A percentile compares a stretch with the other conserved stretches of the same genome.
phyloP scores from a whole-genome alignment of 1,140 invertebrate species.

The Agrilus planipennis region DNA sequence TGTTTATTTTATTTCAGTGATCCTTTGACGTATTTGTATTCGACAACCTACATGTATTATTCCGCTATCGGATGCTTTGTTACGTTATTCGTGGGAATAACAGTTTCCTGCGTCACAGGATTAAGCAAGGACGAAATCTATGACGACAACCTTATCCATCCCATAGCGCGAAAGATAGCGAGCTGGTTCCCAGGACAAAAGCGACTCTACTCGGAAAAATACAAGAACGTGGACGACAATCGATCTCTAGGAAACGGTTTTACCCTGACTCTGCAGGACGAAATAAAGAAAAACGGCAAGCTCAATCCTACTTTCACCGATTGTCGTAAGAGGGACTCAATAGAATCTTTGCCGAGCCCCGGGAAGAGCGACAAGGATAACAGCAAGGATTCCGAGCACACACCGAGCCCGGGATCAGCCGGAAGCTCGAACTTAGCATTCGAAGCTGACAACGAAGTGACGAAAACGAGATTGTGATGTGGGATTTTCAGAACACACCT shows the following conservation, averaged over 20 bases:
- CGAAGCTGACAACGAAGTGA: no score
- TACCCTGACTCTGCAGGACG: constrained; percentile 1
- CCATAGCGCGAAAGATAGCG: constrained; percentile 46
- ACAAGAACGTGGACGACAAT: constrained; percentile 1
- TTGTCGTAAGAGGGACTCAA: no score
- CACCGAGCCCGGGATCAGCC: no score
- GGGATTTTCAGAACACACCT: no score
- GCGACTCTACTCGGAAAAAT: constrained; percentile 21
- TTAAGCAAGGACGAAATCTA: constrained; percentile 47
- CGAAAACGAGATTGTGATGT: no score
- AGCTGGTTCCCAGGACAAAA: constrained; percentile 41
- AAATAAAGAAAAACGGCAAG: constrained; percentile 1
- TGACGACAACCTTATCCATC: constrained; percentile 54
- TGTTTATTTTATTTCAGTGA: constrained; percentile 35
- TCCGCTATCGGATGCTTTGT: constrained; percentile 54
- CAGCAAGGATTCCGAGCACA: no score
- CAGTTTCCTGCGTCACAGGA: constrained; percentile 51
- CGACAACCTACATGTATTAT: constrained; percentile 67
- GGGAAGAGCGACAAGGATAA: no score
- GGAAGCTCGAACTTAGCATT: no score
- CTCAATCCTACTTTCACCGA: constrained; percentile 3
- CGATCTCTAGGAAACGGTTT: no score
- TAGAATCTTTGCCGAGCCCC: no score
- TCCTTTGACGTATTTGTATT: constrained; percentile 45
- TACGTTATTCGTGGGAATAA: constrained; percentile 49